Percentiles rank a stretch among this genome's conserved stretches.
phyloP scores from a whole-genome alignment of 2,113 vertebrate genomes.

The Pterocles burchelli region DNA sequence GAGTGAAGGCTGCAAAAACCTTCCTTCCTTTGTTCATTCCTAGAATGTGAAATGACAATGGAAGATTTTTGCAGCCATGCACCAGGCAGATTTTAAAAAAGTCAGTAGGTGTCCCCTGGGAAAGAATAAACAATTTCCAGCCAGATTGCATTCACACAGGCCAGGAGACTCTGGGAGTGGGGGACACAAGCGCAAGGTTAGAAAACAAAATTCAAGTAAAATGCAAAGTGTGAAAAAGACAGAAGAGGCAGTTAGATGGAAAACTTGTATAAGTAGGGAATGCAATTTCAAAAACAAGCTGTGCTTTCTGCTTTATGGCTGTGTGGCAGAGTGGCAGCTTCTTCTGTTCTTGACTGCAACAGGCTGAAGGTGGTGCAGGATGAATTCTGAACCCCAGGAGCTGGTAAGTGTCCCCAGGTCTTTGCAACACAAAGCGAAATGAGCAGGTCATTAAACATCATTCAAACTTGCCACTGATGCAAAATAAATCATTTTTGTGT shows the following conservation, averaged over 20 bases:
- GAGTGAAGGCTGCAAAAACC: neutral
- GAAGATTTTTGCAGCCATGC: neutral
- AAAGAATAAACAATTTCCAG: neutral
- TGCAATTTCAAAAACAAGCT: neutral
- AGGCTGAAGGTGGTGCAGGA: neutral
- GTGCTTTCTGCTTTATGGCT: neutral
- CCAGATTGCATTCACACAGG: neutral
- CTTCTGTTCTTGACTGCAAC: neutral
- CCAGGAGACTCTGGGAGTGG: neutral
- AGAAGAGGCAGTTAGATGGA: neutral
- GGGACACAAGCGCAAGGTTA: neutral
- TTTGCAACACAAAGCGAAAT: neutral
- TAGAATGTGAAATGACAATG: neutral
- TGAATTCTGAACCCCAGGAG: neutral
- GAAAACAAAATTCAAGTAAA: neutral
- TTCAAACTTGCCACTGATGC: neutral
- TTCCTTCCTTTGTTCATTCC: neutral
- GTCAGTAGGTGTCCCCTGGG: neutral
- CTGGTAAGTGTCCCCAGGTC: neutral
- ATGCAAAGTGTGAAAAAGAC: neutral
- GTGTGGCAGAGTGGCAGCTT: neutral
- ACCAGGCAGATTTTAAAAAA: neutral
- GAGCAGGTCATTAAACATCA: rapidly evolving
- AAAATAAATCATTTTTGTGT: neutral
- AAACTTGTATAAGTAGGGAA: neutral